A percentile compares a stretch with the other conserved stretches of the same genome.
phyloP scores from a whole-genome alignment of 1,140 invertebrate species.

The Agraylea sexmaculata region DNA sequence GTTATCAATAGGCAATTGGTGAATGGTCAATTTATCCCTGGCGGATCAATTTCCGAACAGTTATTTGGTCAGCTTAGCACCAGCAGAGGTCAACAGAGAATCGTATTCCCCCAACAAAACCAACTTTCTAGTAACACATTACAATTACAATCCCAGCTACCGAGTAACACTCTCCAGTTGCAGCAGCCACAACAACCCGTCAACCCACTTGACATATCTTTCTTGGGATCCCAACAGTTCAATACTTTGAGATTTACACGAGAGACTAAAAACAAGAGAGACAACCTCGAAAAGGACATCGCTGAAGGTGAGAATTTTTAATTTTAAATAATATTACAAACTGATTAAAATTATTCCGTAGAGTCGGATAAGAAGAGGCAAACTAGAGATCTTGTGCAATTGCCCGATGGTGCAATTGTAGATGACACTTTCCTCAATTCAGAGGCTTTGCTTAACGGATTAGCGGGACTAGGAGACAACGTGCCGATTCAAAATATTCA shows the following conservation, averaged over 20 bases:
- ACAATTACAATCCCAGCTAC: no score
- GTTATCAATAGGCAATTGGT: constrained; percentile 44
- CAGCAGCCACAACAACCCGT: constrained; percentile 36
- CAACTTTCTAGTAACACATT: no score
- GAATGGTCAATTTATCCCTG: constrained; percentile 46
- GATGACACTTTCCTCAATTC: constrained; percentile 45
- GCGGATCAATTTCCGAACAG: constrained; percentile 44
- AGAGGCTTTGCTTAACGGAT: constrained; percentile 39
- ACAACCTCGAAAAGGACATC: constrained; percentile 36
- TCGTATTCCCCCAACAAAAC: constrained; percentile 3
- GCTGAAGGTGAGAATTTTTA: constrained; percentile 21
- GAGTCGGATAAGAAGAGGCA: constrained; percentile 34
- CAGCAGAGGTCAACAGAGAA: neutral
- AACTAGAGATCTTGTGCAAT: constrained; percentile 49
- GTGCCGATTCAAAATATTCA: constrained; percentile 41
- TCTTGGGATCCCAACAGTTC: constrained; percentile 38
- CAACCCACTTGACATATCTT: constrained; percentile 44
- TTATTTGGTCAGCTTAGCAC: constrained; percentile 24
- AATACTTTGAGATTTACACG: constrained; percentile 35
- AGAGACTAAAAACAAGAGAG: constrained; percentile 34
- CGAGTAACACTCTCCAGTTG: constrained; percentile 26
- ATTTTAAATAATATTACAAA: constrained; percentile 5
- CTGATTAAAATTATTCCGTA: constrained; percentile 3
- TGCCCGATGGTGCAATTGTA: constrained; percentile 51
- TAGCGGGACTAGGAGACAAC: constrained; percentile 54